Base-by-base conservation (phyloP, 2,113 vertebrate genomes). In the Balaeniceps rex region DNA sequence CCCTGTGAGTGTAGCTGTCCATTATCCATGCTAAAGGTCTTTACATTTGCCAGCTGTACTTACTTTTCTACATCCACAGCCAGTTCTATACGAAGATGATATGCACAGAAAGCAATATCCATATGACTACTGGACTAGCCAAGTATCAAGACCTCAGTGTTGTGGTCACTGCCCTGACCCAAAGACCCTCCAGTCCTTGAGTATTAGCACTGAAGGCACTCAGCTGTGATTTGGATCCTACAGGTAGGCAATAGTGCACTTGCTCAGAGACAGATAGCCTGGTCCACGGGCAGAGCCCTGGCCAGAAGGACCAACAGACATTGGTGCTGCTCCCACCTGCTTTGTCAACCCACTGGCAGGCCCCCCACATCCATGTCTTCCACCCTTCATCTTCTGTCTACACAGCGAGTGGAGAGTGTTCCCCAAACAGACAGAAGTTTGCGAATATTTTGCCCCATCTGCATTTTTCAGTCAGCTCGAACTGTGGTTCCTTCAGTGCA, bases 281-380 rank as follows among this genome's bases (percentile, higher is more conserved):
- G 10, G 9, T 63, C 25, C 1, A 2, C 10, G 36, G 34, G 10
- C n/a, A 75, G 19, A 57, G 17, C 11, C 26, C 12, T 28, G 19
- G 10, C 5, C 14, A 17, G 36, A 46, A 8, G 11, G 23, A 64
- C 12, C 11, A 47, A 38, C 11, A 40, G 33, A 40, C 1, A 1
- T 14, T 42, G 8, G 5, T 76, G 36, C 46, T 75, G 31, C 33
- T 75, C 10, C 24, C 24, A 18, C 14, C n/a, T 65, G 44, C 25
- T 31, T 72, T 25, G 6, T 42, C 21, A 44, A 54, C 15, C 6
- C 36, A 36, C 31, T 4, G 9, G 14, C 16, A 70, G n/a, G 4
- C 12, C 31, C 15, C 29, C 38, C 29, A 4, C 2, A 0, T 12
- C 14, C 2, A 0, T 47, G 34, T 36, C 49, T 58, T 84, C 29